Evolutionary conservation across 2,888 invertebrate genomes (phyloP).

Genomic region (Mesodorylaimus sp.): DNA sequence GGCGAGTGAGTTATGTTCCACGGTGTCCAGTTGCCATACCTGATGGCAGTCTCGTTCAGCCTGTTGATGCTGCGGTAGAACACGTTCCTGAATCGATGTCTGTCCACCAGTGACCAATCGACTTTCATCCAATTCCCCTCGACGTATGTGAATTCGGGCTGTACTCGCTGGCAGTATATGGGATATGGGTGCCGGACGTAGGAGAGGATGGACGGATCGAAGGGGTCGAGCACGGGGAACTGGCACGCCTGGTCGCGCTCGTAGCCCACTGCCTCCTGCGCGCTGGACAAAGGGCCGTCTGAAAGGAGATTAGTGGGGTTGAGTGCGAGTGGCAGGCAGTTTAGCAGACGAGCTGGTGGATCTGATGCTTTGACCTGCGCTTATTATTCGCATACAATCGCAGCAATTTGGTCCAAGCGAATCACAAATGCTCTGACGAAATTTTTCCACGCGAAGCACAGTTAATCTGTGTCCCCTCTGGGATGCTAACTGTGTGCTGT

Average conservation of each 20-base stretch:
- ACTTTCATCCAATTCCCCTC: background rate
- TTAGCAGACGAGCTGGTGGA: too few relatives aligned
- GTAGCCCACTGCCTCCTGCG: too few relatives aligned
- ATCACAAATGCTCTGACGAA: too few relatives aligned
- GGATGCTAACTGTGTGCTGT: too few relatives aligned
- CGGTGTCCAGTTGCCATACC: background rate
- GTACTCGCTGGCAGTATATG: conserved; percentile 11
- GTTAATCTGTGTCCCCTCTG: too few relatives aligned
- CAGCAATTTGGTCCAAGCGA: too few relatives aligned
- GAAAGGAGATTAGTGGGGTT: too few relatives aligned
- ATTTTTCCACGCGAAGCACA: too few relatives aligned
- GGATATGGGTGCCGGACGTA: conserved; percentile 12
- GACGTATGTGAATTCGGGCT: conserved; percentile 10
- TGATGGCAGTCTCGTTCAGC: background rate
- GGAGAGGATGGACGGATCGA: conserved; percentile 14
- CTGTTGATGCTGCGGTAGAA: background rate
- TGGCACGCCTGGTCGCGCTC: conserved; percentile 14
- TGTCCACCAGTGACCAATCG: background rate
- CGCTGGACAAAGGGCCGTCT: too few relatives aligned
- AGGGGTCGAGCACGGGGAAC: conserved; percentile 16
- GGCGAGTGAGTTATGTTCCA: background rate
- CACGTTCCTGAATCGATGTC: background rate
- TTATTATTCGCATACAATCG: too few relatives aligned
- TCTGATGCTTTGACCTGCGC: too few relatives aligned
- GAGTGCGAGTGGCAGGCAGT: too few relatives aligned